Percentiles rank a stretch among this genome's conserved stretches.
phyloP scores from a whole-genome alignment of 2,888 invertebrate species.

The Lasioglossum marginatum region DNA sequence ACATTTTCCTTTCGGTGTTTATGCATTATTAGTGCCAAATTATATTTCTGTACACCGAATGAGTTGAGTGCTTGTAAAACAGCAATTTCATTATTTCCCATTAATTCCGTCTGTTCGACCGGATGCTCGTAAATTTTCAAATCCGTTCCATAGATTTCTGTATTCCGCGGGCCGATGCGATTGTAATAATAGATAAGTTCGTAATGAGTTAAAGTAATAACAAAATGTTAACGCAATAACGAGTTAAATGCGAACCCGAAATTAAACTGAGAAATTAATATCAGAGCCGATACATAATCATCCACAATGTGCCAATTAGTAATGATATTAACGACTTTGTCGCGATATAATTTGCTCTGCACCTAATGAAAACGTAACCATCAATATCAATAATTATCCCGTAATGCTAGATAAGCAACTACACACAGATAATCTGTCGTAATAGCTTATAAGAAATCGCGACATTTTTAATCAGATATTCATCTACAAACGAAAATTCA shows the following conservation, averaged over 20 bases:
- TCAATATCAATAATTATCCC: neutral
- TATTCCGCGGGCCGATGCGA: neutral
- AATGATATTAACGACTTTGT: constrained; percentile 1
- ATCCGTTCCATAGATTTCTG: neutral
- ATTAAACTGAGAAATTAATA: constrained; percentile 1
- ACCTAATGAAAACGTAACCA: neutral
- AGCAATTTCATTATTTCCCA: neutral
- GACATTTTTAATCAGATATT: neutral
- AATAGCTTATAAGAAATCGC: neutral
- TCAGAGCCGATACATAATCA: neutral
- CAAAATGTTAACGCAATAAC: neutral
- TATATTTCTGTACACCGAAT: neutral
- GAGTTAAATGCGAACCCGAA: neutral
- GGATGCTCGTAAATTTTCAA: neutral
- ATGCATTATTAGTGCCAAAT: neutral
- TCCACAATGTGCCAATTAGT: constrained; percentile 5
- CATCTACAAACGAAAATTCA: neutral
- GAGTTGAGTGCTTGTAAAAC: neutral
- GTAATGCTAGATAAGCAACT: neutral
- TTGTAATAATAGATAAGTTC: neutral
- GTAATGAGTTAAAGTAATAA: neutral
- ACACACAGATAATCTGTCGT: neutral
- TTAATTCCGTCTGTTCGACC: neutral
- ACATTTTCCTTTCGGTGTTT: neutral
- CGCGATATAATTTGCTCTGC: neutral